Percentiles rank a stretch among this genome's conserved stretches.
These are phyloP conservation scores for Ephydatia muelleri DNA, from an alignment of 37 sponge, comb jelly and placozoan species.

Conservation along the genomic window DNA sequence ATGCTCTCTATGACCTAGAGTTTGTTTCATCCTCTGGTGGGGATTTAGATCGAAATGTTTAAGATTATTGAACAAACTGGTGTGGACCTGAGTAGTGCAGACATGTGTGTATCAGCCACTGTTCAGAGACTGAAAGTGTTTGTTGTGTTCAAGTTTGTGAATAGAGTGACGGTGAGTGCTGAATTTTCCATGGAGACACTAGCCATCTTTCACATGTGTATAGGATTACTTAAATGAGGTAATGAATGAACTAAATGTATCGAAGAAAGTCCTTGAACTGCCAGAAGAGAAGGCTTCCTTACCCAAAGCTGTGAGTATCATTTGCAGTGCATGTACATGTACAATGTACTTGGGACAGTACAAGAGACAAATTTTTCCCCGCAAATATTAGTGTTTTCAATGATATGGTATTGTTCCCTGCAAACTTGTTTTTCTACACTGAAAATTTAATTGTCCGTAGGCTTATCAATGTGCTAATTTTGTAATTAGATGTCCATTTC, in stretches of 20 bases:
- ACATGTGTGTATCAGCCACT: constrained; percentile 28
- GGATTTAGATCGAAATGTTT: background rate
- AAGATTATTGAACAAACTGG: background rate
- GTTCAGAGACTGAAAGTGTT: constrained; percentile 30
- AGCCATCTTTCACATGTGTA: background rate
- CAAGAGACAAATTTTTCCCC: too few species aligned
- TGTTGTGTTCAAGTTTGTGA: constrained; percentile 45
- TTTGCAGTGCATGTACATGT: too few species aligned
- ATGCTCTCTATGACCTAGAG: background rate
- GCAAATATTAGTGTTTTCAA: too few species aligned
- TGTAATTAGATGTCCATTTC: too few species aligned
- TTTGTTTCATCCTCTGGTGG: background rate
- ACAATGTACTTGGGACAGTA: too few species aligned
- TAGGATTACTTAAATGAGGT: constrained; percentile 10
- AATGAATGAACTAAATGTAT: constrained; percentile 31
- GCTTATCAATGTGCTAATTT: too few species aligned
- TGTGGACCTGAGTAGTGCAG: constrained; percentile 8
- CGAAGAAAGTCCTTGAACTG: background rate
- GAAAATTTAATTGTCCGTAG: too few species aligned
- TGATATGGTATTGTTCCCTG: too few species aligned
- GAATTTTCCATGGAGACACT: background rate
- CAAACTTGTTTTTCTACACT: too few species aligned
- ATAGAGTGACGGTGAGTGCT: constrained; percentile 8
- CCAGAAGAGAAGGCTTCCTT: background rate
- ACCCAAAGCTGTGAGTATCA: background rate